phyloP scores from a whole-genome alignment of 2,888 invertebrate species.

The Eremobia ochroleuca region DNA sequence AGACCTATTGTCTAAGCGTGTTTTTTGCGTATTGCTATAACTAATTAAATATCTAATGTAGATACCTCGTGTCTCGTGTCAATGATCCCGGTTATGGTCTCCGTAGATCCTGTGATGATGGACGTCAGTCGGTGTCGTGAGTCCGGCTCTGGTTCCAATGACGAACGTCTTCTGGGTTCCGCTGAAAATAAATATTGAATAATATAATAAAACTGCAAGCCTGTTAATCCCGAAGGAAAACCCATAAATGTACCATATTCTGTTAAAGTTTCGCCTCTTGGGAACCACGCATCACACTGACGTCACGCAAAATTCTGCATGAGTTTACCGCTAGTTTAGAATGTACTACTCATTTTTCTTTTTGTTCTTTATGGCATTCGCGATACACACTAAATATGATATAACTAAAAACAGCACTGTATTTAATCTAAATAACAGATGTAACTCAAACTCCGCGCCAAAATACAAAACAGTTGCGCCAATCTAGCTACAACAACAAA shows the following conservation, averaged over 20 bases:
- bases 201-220: neutral
- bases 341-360: too few relatives aligned
- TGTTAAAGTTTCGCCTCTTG: neutral
- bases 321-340: neutral
- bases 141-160: conserved; percentile 87
- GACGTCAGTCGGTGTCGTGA: conserved; percentile 87
- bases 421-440: too few relatives aligned
- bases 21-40: neutral
- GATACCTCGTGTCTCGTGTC: conserved; percentile 92
- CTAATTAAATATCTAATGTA: neutral
- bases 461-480: too few relatives aligned
- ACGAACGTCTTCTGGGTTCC: conserved; percentile 86
- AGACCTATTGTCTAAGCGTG: neutral
- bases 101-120: conserved; percentile 93
- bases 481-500: too few relatives aligned
- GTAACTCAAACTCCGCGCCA: too few relatives aligned
- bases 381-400: too few relatives aligned
- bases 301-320: neutral
- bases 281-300: neutral
- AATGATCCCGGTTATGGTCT: conserved; percentile 93
- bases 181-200: conserved; percentile 18
- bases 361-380: too few relatives aligned
- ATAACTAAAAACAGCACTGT: too few relatives aligned
- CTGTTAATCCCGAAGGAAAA: neutral
- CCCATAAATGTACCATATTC: neutral